Evolutionary conservation across 2,113 vertebrate genomes (phyloP).

Genomic region (Osmerus eperlanus): DNA sequence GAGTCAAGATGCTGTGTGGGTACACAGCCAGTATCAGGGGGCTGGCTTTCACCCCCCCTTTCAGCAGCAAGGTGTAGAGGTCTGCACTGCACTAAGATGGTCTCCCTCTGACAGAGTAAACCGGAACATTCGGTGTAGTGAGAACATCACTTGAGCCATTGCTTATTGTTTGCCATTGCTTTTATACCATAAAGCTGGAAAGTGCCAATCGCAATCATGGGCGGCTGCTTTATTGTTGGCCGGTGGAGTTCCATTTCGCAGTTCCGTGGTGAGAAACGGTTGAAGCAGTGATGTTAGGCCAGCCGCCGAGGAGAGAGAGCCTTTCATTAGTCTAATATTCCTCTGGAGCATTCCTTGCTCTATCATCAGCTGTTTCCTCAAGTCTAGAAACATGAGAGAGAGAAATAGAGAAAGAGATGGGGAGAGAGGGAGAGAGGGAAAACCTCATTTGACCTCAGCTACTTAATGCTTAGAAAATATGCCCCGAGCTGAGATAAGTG

Average conservation of each 20-base stretch:
- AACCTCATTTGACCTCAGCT: slow-evolving; percentile 45
- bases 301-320: slow-evolving; percentile 55
- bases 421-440: slow-evolving; percentile 15
- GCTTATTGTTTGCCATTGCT: slow-evolving; percentile 25
- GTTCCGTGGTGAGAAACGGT: slow-evolving; percentile 37
- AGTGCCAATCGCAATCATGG: slow-evolving; percentile 21
- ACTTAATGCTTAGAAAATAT: slow-evolving; percentile 48
- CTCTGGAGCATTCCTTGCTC: slow-evolving; percentile 59
- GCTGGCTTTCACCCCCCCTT: too few species aligned
- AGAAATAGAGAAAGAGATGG: slow-evolving; percentile 2
- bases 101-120: too few species aligned
- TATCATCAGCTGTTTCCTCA: slow-evolving; percentile 40
- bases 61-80: too few species aligned
- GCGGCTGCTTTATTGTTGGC: slow-evolving; percentile 48
- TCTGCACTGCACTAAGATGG: too few species aligned
- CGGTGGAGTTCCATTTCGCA: slow-evolving; percentile 53
- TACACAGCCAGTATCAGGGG: too few species aligned
- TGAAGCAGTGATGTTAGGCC: slow-evolving; percentile 44
- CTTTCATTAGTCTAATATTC: slow-evolving; percentile 70
- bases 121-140: slow-evolving; percentile 12
- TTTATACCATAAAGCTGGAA: slow-evolving; percentile 11
- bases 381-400: slow-evolving; percentile 13
- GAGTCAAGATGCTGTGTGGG: too few species aligned
- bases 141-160: slow-evolving; percentile 19
- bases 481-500: slow-evolving; percentile 38